These are phyloP conservation scores for Gymnorhina tibicen DNA, from an alignment of 2,113 vertebrate species.

Conservation along the genomic window DNA sequence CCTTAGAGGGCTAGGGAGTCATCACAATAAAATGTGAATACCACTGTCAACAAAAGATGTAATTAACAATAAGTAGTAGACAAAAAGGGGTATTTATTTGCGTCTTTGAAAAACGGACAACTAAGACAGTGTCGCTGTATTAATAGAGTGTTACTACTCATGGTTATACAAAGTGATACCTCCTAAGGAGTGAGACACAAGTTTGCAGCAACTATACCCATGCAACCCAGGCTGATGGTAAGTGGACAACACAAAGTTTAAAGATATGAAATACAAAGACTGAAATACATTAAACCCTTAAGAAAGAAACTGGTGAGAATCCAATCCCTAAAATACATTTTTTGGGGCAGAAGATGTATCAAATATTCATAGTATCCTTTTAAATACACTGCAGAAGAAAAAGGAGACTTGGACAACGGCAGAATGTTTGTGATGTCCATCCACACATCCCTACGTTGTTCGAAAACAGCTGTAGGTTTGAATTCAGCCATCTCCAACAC, in stretches of 20 bases:
- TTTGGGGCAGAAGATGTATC: neutral
- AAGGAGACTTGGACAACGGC: neutral
- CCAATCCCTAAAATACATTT: neutral
- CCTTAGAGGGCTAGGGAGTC: neutral
- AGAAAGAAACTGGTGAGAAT: neutral
- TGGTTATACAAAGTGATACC: neutral
- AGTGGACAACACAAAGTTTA: neutral
- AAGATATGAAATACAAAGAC: neutral
- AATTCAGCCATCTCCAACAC: neutral
- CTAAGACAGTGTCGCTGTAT: neutral
- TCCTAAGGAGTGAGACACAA: neutral
- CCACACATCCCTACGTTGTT: fast-evolving
- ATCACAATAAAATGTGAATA: neutral
- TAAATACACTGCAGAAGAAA: neutral
- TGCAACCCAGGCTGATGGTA: neutral
- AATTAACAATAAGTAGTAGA: neutral
- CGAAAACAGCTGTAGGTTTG: neutral
- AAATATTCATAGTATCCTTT: neutral
- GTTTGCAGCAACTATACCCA: neutral
- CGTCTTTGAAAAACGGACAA: neutral
- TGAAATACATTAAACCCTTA: neutral
- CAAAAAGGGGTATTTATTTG: neutral
- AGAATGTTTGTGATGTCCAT: neutral
- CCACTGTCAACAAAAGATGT: neutral
- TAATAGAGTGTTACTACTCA: neutral